Conservation (phyloP, 2,113 vertebrate genomes). For the Pitta sordida region DNA sequence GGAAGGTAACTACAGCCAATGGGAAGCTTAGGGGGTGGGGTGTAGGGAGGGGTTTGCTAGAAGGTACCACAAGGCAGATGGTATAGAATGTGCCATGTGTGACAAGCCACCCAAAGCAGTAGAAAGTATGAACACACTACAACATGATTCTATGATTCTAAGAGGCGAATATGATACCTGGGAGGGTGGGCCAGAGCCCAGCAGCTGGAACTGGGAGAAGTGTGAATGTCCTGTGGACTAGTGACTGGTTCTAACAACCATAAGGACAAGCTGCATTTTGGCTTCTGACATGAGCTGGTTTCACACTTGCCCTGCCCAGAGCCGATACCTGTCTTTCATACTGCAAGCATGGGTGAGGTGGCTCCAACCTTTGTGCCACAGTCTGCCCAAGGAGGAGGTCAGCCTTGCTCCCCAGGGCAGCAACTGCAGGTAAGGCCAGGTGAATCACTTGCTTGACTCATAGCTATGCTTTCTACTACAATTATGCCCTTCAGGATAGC, state of each 20-base stretch:
- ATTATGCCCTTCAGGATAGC: not conserved
- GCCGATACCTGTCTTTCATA: not conserved
- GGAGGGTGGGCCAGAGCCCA: not conserved
- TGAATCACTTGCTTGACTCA: not conserved
- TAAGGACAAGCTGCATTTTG: not conserved
- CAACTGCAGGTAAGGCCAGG: not conserved
- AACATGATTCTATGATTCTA: not conserved
- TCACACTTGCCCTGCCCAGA: not conserved
- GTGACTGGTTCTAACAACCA: rapidly evolving
- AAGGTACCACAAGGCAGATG: no score
- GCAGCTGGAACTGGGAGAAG: not conserved
- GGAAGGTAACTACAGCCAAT: no score
- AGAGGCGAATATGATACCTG: not conserved
- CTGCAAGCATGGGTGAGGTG: not conserved
- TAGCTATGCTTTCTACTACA: rapidly evolving
- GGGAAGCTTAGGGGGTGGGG: no score
- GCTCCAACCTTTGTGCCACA: rapidly evolving
- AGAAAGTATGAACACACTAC: no score
- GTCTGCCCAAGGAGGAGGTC: not conserved
- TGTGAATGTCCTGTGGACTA: not conserved
- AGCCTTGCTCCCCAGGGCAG: not conserved
- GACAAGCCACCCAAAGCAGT: no score
- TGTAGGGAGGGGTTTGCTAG: no score
- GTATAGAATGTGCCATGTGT: no score
- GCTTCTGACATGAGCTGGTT: not conserved